Base-by-base conservation (phyloP, 2,888 invertebrate species). In the Calameuta filiformis region DNA sequence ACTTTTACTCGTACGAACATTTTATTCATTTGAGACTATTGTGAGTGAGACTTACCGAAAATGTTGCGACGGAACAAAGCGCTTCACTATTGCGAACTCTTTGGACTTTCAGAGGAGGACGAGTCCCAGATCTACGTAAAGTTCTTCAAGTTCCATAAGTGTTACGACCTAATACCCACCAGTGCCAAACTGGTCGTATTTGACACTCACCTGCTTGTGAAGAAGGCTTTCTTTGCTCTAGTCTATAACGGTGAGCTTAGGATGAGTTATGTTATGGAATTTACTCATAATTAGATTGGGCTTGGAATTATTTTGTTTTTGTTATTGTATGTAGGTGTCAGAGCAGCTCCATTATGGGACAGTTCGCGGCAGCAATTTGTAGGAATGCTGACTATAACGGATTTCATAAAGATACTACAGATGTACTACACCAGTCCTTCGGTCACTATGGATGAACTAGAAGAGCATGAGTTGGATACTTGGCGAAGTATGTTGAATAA, bases 61-160 rank as follows among this genome's bases (percentile, higher is more conserved):
- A 89, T 89, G 88, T 82, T 89, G 79, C 87, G 88, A 11, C 87
- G 89, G 79, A 89, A 86, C 79, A 84, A 81, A 76, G 87, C 89
- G 12, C 81, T 90, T 76, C 83, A 89, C 82, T 90, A 89, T 84
- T 76, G 76, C 33, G 40, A 68, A 68, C 76, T 75, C n/a, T 78
- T 77, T 76, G 69, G 73, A 23, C 85, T 94, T 94, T 80, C 95
- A 98, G 98, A 98, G 94, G 97, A 98, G 92, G 98, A 98, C 93
- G 98, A 98, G 93, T 97, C 97, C 90, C 97, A 98, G 93, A 98
- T 98, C 91, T 98, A 98, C 93, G 98, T 98, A 87, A 98, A 98
- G 92, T 99, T 99, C 94, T 99, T 99, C 96, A 98, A 98, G 93
- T 99, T 98, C 93, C 99, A 99, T 94, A 98, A 98, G 93, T 99